A percentile compares a stretch with the other conserved stretches of the same genome.
Evolutionary conservation across 2,888 invertebrate species (phyloP).

Genomic region (Acanthacorydalis orientalis): DNA sequence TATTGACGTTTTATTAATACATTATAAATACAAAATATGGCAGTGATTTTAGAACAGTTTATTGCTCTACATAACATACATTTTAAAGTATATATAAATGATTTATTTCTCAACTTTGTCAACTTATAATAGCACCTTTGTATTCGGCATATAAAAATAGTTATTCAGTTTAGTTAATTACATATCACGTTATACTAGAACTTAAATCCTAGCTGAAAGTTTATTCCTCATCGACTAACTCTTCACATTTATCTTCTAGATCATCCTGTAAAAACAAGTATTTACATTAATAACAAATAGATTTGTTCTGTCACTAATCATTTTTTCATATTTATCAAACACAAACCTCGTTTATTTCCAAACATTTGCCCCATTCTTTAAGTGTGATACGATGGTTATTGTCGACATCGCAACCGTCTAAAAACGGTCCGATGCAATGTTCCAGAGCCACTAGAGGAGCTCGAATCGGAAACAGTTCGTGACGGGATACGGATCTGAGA

Average conservation of each 20-base stretch:
- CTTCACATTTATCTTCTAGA: slow-evolving; percentile 65
- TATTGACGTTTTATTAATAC: too few species aligned
- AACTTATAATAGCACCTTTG: neutral
- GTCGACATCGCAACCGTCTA: slow-evolving; percentile 78
- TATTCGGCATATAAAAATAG: neutral
- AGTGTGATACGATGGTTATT: slow-evolving; percentile 82
- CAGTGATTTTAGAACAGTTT: neutral
- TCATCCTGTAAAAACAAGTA: slow-evolving; percentile 41
- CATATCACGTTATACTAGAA: neutral
- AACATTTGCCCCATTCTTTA: slow-evolving; percentile 81
- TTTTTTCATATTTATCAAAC: too few species aligned
- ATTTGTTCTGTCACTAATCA: neutral
- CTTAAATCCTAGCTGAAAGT: neutral
- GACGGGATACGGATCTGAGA: slow-evolving; percentile 62
- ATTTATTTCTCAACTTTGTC: too few species aligned
- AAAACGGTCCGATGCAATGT: slow-evolving; percentile 94
- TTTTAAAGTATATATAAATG: neutral
- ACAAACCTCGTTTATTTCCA: slow-evolving; percentile 64
- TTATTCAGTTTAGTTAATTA: slow-evolving; percentile 1
- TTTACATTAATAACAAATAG: neutral
- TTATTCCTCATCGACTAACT: slow-evolving; percentile 34
- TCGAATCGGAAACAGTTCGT: slow-evolving; percentile 90
- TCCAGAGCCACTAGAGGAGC: slow-evolving; percentile 91
- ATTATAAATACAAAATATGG: neutral
- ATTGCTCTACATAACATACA: neutral